Base-by-base conservation (phyloP, 2,797 vertebrate species). In the Melanotaenia boesemani region DNA sequence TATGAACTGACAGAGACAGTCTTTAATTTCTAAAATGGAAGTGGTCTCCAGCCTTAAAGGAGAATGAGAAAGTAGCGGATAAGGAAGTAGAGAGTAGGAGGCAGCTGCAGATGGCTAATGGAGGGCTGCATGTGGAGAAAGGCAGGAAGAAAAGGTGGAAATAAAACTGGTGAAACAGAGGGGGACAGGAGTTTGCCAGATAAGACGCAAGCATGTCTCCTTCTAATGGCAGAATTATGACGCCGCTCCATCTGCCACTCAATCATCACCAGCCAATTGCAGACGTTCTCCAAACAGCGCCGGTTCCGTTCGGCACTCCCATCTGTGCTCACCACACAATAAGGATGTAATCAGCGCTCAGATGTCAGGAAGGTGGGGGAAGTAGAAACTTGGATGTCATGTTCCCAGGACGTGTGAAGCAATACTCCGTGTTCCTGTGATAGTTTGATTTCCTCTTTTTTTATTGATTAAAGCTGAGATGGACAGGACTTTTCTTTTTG, bases 221-320 rank as follows among this genome's bases (percentile, higher is more conserved):
- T 82, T 54, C 89, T 93, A 92, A 93, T 88, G 89, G 68, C 77
- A 88, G 73, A 94, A 93, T 90, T 68, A 94, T 90, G 86, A 88
- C 73, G 48, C 58, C 2, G 46, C 80, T 88, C 91, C 93, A 90
- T 92, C 92, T 92, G 93, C 83, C 89, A 87, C 84, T 92, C 89
- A 88, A 80, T 92, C 90, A 89, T 37, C 76, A 68, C 56, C 81
- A 85, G 77, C 90, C 89, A 92, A 89, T 92, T 84, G 48, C 70
- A 86, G 82, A 83, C 15, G 34, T 83, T 84, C 86, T 74, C 85
- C 89, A 89, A 88, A 91, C 91, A 72, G 93, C 80, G 70, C 87
- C 83, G 80, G 94, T 94, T 94, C 93, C 82, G 89, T 91, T 90
- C 90, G 92, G 88, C 91, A 91, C 91, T 93, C 93, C 90, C 89